Evolutionary conservation across 2,113 vertebrate genomes (phyloP).

Genomic region (Mormoops blainvillei): DNA sequence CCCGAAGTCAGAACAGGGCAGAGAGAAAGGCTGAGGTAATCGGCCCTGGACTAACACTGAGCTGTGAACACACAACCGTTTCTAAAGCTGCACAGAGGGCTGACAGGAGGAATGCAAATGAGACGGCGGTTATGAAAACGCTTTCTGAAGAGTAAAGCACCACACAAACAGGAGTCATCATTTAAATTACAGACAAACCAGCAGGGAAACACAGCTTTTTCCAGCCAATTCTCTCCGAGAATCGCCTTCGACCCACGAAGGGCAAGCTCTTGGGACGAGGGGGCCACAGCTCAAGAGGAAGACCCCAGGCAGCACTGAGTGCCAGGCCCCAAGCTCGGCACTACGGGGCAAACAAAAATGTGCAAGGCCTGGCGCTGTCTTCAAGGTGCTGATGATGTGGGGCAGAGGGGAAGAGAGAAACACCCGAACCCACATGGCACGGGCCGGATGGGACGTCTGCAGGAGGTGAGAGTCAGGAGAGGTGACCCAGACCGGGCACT

Average conservation of each 20-base stretch:
- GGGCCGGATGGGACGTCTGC: background rate
- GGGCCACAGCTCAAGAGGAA: background rate
- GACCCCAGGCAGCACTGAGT: background rate
- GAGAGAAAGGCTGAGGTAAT: background rate
- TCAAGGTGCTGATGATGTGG: background rate
- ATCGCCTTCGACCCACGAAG: background rate
- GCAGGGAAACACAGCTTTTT: background rate
- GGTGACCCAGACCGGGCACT: background rate
- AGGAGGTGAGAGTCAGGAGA: background rate
- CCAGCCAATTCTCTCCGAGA: background rate
- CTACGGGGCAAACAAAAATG: background rate
- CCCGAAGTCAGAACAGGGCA: background rate
- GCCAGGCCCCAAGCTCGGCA: no score
- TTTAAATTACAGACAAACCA: background rate
- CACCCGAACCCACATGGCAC: accelerated
- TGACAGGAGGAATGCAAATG: background rate
- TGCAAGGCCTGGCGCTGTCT: background rate
- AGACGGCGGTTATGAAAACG: background rate
- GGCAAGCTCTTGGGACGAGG: background rate
- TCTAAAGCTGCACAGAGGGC: background rate
- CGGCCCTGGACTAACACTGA: slow-evolving; percentile 25
- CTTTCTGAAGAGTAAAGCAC: background rate
- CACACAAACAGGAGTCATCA: background rate
- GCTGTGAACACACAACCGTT: background rate
- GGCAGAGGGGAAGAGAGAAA: background rate